Conservation (phyloP, 1,140 invertebrate species). For the Drosophila busckii region DNA sequence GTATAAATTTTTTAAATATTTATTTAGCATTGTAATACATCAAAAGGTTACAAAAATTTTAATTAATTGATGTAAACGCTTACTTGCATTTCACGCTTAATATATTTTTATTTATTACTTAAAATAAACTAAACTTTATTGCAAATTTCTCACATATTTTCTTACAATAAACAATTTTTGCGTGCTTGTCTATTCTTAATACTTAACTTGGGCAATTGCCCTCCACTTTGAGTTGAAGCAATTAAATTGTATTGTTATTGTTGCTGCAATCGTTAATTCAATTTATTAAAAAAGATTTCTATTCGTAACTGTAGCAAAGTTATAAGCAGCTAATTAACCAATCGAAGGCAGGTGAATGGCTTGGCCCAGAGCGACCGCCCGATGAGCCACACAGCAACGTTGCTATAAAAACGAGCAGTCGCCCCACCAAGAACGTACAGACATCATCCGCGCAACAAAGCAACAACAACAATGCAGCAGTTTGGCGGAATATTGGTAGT, state of each 20-base stretch:
- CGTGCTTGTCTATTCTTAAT: too few relatives aligned
- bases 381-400: slow-evolving; percentile 13
- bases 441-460: slow-evolving; percentile 30
- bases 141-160: too few relatives aligned
- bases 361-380: slow-evolving; percentile 39
- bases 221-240: slow-evolving; percentile 31
- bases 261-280: slow-evolving; percentile 13
- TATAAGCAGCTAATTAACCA: slow-evolving; percentile 52
- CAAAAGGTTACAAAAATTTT: too few relatives aligned
- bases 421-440: slow-evolving; percentile 45
- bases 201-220: slow-evolving; percentile 6
- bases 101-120: too few relatives aligned
- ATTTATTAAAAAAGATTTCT: slow-evolving; percentile 38
- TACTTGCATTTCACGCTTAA: too few relatives aligned
- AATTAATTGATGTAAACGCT: too few relatives aligned
- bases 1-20: too few relatives aligned
- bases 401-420: slow-evolving; percentile 43
- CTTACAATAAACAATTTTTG: too few relatives aligned
- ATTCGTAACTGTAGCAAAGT: slow-evolving; percentile 33
- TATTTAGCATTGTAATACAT: too few relatives aligned
- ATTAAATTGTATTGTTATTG: slow-evolving; percentile 27
- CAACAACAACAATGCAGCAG: slow-evolving; percentile 37
- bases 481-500: slow-evolving; percentile 37
- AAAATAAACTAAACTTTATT: too few relatives aligned
- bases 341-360: slow-evolving; percentile 56